Evolutionary conservation across 2,888 invertebrate genomes (phyloP), one percentile per base, ranked within the genome.

Genomic region (Spilarctia lutea): DNA sequence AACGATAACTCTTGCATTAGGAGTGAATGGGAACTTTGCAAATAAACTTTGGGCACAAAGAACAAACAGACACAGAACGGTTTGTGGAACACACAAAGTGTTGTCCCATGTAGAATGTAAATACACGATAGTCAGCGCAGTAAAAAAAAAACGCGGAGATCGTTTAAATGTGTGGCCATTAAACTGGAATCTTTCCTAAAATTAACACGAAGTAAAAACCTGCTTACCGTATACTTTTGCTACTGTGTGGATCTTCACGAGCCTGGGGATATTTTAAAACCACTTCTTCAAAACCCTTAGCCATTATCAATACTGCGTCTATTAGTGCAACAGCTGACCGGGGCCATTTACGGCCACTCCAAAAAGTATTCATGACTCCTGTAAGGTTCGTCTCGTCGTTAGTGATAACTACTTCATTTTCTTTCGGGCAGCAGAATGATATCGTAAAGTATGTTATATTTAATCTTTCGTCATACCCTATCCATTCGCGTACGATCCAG

Each of bases 401-500:
- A 2, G 4, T 8, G 1, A 13, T 60, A 20, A 48, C 24, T 8
- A 63, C 18, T 18, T 71, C 11, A 1, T 39, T 35, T 4, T n/a
- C n/a, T n/a, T 45, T 56, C 4, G 20, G 65, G 35, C 68, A 71
- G 27, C 35, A 73, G 42, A 76, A 71, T 33, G 76, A 71, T 71
- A 76, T 16, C 8, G 73, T 76, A 42, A 74, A 60, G 18, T 60
- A 71, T 3, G 11, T 52, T 56, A 73, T 42, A 66, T 68, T 65
- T 33, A 27, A 3, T 20, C 2, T 56, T 35, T n/a, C 13, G 4
- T 76, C 20, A 71, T 68, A 42, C 11, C 39, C 42, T 65, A 39
- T 33, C 76, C 73, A 68, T 4, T 76, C 73, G 10, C 76, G 73
- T 27, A 74, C 27, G 24, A 76, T 73, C 76, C 76, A 76, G 35